Evolutionary conservation across 2,888 invertebrate genomes (phyloP).

Genomic region (Thymelicus acteon): DNA sequence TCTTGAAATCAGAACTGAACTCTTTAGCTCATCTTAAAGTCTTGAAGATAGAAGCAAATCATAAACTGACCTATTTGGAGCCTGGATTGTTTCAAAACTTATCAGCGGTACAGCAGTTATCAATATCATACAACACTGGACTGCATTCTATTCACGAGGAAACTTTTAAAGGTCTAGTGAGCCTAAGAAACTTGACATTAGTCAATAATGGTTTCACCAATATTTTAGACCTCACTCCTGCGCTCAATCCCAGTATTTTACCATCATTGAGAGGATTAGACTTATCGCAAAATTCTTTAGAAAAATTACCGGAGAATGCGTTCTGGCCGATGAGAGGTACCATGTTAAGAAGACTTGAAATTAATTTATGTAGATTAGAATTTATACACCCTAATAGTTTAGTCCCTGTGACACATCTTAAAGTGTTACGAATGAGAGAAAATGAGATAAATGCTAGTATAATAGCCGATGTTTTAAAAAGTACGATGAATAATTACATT

Average conservation of each 20-base stretch:
- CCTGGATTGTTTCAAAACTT: constrained; percentile 79
- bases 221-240: constrained; percentile 69
- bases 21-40: constrained; percentile 63
- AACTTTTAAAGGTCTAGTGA: constrained; percentile 79
- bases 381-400: constrained; percentile 80
- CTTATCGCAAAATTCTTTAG: constrained; percentile 82
- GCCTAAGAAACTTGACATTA: constrained; percentile 77
- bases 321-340: constrained; percentile 78
- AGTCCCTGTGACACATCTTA: constrained; percentile 70
- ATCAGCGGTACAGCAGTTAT: constrained; percentile 74
- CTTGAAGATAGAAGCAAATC: constrained; percentile 83
- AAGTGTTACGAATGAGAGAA: constrained; percentile 77
- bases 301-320: constrained; percentile 66
- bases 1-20: constrained; percentile 73
- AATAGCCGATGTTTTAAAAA: constrained; percentile 70
- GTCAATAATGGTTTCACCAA: constrained; percentile 83
- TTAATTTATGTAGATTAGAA: constrained; percentile 82
- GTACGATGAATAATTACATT: constrained; percentile 62
- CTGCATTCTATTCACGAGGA: constrained; percentile 69
- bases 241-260: constrained; percentile 69
- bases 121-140: constrained; percentile 82
- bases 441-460: constrained; percentile 77
- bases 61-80: constrained; percentile 74
- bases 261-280: constrained; percentile 76
- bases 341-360: constrained; percentile 69